Base-by-base conservation (phyloP, 2,888 invertebrate genomes). In the Drosophila longiperda region DNA sequence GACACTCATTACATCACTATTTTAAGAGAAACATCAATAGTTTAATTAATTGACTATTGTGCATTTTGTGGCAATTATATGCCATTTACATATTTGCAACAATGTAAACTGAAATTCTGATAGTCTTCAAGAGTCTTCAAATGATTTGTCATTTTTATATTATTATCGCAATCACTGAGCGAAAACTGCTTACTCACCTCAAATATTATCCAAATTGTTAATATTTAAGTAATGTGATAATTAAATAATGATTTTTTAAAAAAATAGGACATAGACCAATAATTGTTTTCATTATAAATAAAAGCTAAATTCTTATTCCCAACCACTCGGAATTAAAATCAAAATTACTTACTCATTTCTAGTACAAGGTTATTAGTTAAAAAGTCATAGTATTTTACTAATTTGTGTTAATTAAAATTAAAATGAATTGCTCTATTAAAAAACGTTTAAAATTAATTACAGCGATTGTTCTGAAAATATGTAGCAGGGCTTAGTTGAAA, bases 1-100 rank as follows among this genome's bases (percentile, higher is more conserved):
- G 66, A 63, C n/a, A 42, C 15, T 29, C 40, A 66, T 70, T 83
- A 59, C 73, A 71, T 61, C 54, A 55, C 26, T 54, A 49, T 23
- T 65, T 38, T 36, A 34, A 26, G 9, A 9, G 12, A 49, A n/a
- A 48, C 20, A 62, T 53, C 12, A 50, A 8, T 8, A 8, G 4
- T 49, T 62, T n/a, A 54, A 55, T 67, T 42, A 29, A 45, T 36
- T 40, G 49, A 12, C 1, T 40, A 20, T 42, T 36, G 33, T 40
- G 38, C 54, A 38, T 29, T 36, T 55, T 42, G 40, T 57, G 23
- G 36, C 36, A 17, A 52, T 52, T 49, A 42, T 32, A 57, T 48
- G 20, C 20, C 17, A 38, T 52, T 49, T 1, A 15, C n/a, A 36
- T 29, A 29, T n/a, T 17, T 33, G 17, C 12, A 29, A n/a, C 17